Evolutionary conservation across 2,113 vertebrate genomes (phyloP).

Genomic region (Mustelus asterias): DNA sequence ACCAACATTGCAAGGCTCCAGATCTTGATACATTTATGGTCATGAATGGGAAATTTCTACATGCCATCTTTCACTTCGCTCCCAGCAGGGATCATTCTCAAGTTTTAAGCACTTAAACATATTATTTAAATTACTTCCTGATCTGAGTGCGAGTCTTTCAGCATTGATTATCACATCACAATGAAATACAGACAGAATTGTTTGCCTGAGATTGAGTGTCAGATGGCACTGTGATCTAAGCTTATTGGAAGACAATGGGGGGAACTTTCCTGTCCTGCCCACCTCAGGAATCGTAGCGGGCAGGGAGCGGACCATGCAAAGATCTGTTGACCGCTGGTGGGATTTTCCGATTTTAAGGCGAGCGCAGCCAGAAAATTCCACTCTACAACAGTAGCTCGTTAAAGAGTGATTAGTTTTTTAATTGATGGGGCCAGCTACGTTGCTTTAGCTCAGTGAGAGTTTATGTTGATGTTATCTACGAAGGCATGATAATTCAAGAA

Average conservation of each 20-base stretch:
- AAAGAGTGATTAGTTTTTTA: neutral
- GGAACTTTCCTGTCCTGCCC: too few relatives aligned
- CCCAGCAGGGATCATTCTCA: neutral
- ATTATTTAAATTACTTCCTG: neutral
- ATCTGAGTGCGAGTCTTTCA: neutral
- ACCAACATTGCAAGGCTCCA: too few relatives aligned
- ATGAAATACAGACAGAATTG: neutral
- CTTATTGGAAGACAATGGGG: neutral
- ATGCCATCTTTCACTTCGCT: neutral
- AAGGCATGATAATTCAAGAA: neutral
- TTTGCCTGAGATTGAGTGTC: neutral
- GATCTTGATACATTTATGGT: neutral
- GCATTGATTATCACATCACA: neutral
- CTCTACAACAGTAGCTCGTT: neutral
- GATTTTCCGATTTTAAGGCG: too few relatives aligned
- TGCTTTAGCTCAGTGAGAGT: neutral
- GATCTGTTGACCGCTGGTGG: too few relatives aligned
- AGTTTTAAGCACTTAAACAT: neutral
- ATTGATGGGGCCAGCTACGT: neutral
- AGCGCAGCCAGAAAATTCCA: too few relatives aligned
- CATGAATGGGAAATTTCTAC: neutral
- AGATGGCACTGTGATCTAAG: neutral
- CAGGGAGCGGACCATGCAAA: too few relatives aligned
- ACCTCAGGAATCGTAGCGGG: too few relatives aligned
- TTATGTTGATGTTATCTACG: neutral